Evolutionary conservation across 2,888 invertebrate genomes (phyloP).

Genomic region (Abrostola triplasia): DNA sequence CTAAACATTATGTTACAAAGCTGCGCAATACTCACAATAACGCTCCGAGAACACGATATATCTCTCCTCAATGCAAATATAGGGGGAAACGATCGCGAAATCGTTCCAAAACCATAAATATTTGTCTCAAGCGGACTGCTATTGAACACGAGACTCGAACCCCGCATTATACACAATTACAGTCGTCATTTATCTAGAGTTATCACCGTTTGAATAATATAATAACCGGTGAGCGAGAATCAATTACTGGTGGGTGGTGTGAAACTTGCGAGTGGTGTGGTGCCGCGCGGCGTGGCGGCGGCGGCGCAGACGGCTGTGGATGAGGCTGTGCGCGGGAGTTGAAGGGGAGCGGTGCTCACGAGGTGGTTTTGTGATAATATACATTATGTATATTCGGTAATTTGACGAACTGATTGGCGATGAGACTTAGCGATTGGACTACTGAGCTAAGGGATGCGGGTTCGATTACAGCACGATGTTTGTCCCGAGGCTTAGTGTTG

Average conservation of each 20-base stretch:
- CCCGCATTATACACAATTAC: constrained; percentile 68
- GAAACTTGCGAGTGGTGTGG: constrained; percentile 59
- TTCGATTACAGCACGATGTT: too few relatives aligned
- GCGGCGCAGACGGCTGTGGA: constrained; percentile 20
- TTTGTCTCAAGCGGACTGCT: constrained; percentile 41
- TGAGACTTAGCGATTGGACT: too few relatives aligned
- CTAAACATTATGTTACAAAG: constrained; percentile 46
- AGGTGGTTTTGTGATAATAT: constrained; percentile 20
- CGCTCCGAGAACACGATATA: constrained; percentile 42
- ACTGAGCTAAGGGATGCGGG: too few relatives aligned
- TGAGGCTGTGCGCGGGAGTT: constrained; percentile 39
- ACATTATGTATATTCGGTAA: background rate
- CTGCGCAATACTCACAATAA: constrained; percentile 48
- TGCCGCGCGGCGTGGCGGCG: constrained; percentile 36
- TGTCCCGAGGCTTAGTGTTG: too few relatives aligned
- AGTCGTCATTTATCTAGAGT: constrained; percentile 70
- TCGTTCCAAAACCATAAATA: constrained; percentile 51
- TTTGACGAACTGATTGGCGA: background rate
- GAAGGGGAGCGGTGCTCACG: constrained; percentile 35
- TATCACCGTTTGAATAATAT: constrained; percentile 71
- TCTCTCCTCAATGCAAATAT: constrained; percentile 58
- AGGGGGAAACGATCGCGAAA: constrained; percentile 52
- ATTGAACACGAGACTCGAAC: constrained; percentile 49
- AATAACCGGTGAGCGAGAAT: constrained; percentile 58
- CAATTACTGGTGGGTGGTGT: constrained; percentile 55